Percentiles rank a stretch among this genome's conserved stretches.
These are phyloP conservation scores for Enteromius paludinosus DNA, from an alignment of 2,797 vertebrate species.

Conservation along the genomic window DNA sequence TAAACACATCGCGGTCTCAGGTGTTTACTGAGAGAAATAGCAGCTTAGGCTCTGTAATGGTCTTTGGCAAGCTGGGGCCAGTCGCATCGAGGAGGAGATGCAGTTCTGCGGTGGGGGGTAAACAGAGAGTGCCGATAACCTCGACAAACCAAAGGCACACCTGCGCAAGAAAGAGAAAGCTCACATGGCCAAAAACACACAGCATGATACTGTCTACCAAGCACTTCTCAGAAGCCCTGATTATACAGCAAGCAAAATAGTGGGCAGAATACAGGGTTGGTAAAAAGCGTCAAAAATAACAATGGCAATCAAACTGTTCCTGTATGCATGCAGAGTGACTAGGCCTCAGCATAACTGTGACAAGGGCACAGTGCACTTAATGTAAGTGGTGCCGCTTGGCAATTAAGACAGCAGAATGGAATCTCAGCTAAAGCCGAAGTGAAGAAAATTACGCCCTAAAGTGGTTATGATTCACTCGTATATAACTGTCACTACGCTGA, in stretches of 20 bases:
- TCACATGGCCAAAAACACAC: slow-evolving; percentile 43
- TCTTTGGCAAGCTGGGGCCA: slow-evolving; percentile 44
- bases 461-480: slow-evolving; percentile 63
- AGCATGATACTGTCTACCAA: slow-evolving; percentile 51
- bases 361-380: slow-evolving; percentile 62
- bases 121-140: slow-evolving; percentile 54
- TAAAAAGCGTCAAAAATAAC: slow-evolving; percentile 50
- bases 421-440: slow-evolving; percentile 55
- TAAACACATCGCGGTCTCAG: slow-evolving; percentile 49
- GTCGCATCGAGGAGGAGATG: slow-evolving; percentile 27
- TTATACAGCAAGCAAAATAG: slow-evolving; percentile 43
- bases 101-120: slow-evolving; percentile 47
- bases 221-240: slow-evolving; percentile 49
- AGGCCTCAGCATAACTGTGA: slow-evolving; percentile 47
- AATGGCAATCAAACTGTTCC: slow-evolving; percentile 55
- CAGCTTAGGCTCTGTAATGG: slow-evolving; percentile 50
- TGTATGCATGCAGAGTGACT: slow-evolving; percentile 41
- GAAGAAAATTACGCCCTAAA: slow-evolving; percentile 60
- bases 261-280: not conserved
- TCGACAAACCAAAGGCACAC: slow-evolving; percentile 50
- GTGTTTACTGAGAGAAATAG: slow-evolving; percentile 60
- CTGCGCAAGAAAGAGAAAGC: slow-evolving; percentile 35
- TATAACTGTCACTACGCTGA: slow-evolving; percentile 40
- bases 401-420: slow-evolving; percentile 59
- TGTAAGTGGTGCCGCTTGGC: slow-evolving; percentile 46